Evolutionary conservation across 2,797 vertebrate genomes (phyloP).

Genomic region (Manis pentadactyla): DNA sequence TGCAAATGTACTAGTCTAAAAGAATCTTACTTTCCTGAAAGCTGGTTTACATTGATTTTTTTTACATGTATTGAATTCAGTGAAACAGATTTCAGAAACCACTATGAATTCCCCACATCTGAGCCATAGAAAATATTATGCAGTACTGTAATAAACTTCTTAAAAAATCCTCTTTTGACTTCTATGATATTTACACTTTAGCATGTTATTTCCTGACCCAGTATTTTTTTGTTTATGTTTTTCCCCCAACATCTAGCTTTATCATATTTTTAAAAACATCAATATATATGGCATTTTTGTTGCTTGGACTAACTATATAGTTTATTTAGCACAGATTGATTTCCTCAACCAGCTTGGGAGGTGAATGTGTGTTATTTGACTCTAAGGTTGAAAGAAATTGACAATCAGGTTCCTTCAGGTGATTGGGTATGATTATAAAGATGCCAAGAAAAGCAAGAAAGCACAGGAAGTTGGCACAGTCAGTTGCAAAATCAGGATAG

Average conservation of each 20-base stretch:
- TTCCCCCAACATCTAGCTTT: neutral
- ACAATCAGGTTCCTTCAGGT: neutral
- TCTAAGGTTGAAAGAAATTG: slow-evolving; percentile 14
- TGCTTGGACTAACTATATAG: neutral
- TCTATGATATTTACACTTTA: neutral
- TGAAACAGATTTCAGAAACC: neutral
- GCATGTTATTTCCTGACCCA: neutral
- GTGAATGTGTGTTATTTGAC: neutral
- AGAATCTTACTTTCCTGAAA: neutral
- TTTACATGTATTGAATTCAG: neutral
- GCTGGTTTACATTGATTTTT: neutral
- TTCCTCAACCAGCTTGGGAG: neutral
- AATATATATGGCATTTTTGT: neutral
- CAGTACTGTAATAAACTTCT: neutral
- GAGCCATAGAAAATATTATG: neutral
- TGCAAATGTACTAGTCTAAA: neutral
- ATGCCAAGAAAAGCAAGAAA: neutral
- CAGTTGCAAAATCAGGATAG: neutral
- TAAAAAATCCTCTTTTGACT: neutral
- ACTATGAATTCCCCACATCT: neutral
- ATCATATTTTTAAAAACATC: neutral
- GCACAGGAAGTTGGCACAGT: neutral
- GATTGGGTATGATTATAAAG: neutral
- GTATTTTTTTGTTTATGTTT: neutral
- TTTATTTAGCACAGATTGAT: neutral